A percentile compares a stretch with the other conserved stretches of the same genome.
phyloP scores from a whole-genome alignment of 1,140 invertebrate genomes.

The Trichomalopsis sarcophagae region DNA sequence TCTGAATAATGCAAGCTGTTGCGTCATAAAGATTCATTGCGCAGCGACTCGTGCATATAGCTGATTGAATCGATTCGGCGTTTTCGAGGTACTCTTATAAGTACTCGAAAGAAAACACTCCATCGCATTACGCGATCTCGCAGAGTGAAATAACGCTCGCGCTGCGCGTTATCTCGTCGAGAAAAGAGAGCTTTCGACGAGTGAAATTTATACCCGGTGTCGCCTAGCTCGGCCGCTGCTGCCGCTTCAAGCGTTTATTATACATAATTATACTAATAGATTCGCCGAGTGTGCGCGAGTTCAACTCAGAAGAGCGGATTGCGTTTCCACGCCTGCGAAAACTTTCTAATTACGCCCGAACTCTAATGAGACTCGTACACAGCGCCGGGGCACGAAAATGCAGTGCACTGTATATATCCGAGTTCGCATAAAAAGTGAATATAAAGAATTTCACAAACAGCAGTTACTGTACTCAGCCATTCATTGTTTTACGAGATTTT shows the following conservation, averaged over 20 bases:
- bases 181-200: not conserved
- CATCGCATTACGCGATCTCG: too few relatives aligned
- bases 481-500: too few relatives aligned
- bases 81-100: too few relatives aligned
- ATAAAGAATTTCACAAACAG: not conserved
- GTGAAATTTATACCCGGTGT: slow-evolving; percentile 2
- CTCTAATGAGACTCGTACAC: not conserved
- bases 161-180: too few relatives aligned
- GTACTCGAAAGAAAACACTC: too few relatives aligned
- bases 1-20: slow-evolving; percentile 24
- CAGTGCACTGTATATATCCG: not conserved
- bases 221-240: not conserved
- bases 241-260: not conserved
- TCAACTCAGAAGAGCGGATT: not conserved
- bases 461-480: too few relatives aligned
- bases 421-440: not conserved
- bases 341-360: slow-evolving; percentile 20
- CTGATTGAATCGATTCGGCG: too few relatives aligned
- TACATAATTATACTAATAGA: slow-evolving; percentile 26
- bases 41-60: not conserved
- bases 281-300: not conserved
- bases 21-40: slow-evolving; percentile 21
- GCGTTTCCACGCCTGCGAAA: not conserved
- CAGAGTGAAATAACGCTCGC: not conserved
- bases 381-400: not conserved